A percentile compares a stretch with the other conserved stretches of the same genome.
Evolutionary conservation across 2,113 vertebrate species (phyloP).

Genomic region (Penelope pileata): DNA sequence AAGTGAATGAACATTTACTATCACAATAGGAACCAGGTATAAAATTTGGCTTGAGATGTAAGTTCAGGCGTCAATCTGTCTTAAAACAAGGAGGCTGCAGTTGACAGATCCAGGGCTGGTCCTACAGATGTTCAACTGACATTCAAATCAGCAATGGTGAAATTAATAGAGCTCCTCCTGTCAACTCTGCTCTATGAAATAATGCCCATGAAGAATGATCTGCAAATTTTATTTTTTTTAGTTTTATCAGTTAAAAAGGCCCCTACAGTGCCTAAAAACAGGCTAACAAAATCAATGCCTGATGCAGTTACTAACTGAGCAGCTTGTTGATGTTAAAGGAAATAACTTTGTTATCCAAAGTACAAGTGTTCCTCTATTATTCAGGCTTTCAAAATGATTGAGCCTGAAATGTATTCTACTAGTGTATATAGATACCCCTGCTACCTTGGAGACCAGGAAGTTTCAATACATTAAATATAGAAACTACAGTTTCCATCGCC

Average conservation of each 20-base stretch:
- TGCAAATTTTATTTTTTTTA: conserved; percentile 7
- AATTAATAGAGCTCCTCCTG: conserved; percentile 24
- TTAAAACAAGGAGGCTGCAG: not conserved
- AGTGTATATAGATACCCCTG: conserved; percentile 42
- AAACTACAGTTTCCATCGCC: conserved; percentile 49
- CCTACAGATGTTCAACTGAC: conserved; percentile 47
- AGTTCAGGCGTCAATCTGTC: not conserved
- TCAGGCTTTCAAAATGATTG: conserved; percentile 72
- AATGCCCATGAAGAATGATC: conserved; percentile 50
- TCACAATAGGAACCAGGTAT: conserved; percentile 39
- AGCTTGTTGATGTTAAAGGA: conserved; percentile 70
- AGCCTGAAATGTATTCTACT: conserved; percentile 62
- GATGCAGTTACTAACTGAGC: conserved; percentile 65
- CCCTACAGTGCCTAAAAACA: conserved; percentile 60
- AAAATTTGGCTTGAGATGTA: conserved; percentile 7
- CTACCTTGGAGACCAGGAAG: conserved; percentile 66
- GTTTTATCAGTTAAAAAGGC: conserved; percentile 57
- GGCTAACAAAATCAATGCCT: conserved; percentile 74
- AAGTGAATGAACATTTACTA: not conserved
- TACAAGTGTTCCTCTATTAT: conserved; percentile 69
- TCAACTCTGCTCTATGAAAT: conserved; percentile 48
- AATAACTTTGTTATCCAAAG: conserved; percentile 69
- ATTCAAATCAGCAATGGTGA: conserved; percentile 14
- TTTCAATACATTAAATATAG: conserved; percentile 60
- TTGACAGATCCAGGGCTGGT: not conserved